A percentile compares a stretch with the other conserved stretches of the same genome.
Evolutionary conservation across 1,140 invertebrate species (phyloP).

Genomic region (Euura lappo): DNA sequence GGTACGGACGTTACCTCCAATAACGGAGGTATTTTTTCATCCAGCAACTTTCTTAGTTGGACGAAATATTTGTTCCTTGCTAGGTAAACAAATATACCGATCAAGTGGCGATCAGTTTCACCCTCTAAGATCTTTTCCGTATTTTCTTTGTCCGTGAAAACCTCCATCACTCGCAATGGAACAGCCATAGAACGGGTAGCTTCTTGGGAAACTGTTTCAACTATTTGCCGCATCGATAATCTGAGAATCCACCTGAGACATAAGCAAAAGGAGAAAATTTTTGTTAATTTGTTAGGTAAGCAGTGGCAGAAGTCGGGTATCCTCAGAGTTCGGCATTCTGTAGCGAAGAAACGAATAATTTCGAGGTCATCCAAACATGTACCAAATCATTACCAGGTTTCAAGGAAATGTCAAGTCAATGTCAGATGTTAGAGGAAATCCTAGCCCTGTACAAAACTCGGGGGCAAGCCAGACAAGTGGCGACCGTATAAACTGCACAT

Average conservation of each 20-base stretch:
- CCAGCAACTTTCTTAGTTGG: conserved; percentile 72
- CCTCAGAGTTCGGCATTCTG: conserved; percentile 29
- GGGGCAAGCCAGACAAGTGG: no score
- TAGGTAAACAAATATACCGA: conserved; percentile 50
- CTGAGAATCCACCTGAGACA: conserved; percentile 47
- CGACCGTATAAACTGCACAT: not conserved
- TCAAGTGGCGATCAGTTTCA: conserved; percentile 49
- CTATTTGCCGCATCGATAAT: conserved; percentile 48
- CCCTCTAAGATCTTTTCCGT: conserved; percentile 57
- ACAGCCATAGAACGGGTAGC: conserved; percentile 69
- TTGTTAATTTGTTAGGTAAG: conserved; percentile 44
- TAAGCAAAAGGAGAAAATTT: conserved; percentile 27
- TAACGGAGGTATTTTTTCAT: conserved; percentile 74
- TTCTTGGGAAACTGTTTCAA: conserved; percentile 46
- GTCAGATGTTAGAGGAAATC: no score
- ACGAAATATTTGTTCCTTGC: conserved; percentile 71
- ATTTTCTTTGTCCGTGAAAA: conserved; percentile 71
- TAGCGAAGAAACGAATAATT: conserved; percentile 37
- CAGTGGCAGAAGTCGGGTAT: conserved; percentile 40
- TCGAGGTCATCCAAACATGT: conserved; percentile 33
- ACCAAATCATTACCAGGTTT: no score
- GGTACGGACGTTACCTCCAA: conserved; percentile 71
- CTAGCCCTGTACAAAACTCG: no score
- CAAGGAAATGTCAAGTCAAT: no score
- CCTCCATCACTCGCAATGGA: conserved; percentile 77